Evolutionary conservation across 1,140 invertebrate species (phyloP).

Genomic region (Drosophila sechellia): DNA sequence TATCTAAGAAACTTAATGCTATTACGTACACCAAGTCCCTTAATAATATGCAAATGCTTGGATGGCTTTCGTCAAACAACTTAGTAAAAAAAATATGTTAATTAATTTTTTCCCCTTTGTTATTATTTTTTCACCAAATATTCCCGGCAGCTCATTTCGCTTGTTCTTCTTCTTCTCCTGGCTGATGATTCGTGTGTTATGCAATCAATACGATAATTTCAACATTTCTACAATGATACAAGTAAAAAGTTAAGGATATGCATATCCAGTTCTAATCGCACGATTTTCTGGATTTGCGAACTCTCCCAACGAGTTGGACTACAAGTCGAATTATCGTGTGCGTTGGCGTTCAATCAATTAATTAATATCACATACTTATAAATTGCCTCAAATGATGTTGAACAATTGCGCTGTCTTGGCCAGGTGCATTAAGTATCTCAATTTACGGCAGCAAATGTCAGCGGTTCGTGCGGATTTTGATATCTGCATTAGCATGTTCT

Average conservation of each 20-base stretch:
- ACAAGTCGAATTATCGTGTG: slow-evolving; percentile 34
- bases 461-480: slow-evolving; percentile 32
- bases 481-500: slow-evolving; percentile 62
- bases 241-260: slow-evolving; percentile 39
- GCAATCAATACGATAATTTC: slow-evolving; percentile 58
- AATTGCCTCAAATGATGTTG: slow-evolving; percentile 26
- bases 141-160: slow-evolving; percentile 47
- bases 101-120: slow-evolving; percentile 44
- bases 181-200: slow-evolving; percentile 45
- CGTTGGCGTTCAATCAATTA: slow-evolving; percentile 21
- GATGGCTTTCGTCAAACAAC: slow-evolving; percentile 38
- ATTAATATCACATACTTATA: slow-evolving; percentile 52
- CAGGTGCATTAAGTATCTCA: slow-evolving; percentile 25
- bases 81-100: slow-evolving; percentile 50
- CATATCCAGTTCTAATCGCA: slow-evolving; percentile 49
- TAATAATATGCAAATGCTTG: slow-evolving; percentile 46
- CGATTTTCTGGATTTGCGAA: slow-evolving; percentile 26
- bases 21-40: slow-evolving; percentile 42
- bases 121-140: slow-evolving; percentile 18
- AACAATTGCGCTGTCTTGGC: slow-evolving; percentile 23
- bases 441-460: slow-evolving; percentile 31
- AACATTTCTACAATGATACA: slow-evolving; percentile 36
- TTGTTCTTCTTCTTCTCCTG: slow-evolving; percentile 26
- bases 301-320: slow-evolving; percentile 37
- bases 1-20: slow-evolving; percentile 10